phyloP scores from a whole-genome alignment of 2,113 vertebrate genomes.

The Tachuris rubrigastra region DNA sequence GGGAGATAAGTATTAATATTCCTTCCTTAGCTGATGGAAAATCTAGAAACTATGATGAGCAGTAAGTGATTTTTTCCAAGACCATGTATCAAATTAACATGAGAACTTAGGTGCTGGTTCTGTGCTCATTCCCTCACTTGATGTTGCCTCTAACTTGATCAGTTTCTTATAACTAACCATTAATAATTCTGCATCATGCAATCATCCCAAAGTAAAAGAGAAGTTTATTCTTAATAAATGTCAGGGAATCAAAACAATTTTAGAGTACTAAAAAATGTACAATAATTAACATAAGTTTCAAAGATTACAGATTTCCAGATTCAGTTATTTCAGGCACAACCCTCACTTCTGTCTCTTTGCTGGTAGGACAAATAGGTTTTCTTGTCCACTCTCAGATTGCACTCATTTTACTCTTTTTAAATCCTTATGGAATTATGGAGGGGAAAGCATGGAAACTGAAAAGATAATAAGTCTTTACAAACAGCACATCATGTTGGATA shows the following conservation, averaged over 20 bases:
- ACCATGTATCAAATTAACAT: neutral
- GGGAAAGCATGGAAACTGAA: neutral
- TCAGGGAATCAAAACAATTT: slow-evolving; percentile 24
- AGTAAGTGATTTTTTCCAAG: neutral
- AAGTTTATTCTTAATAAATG: slow-evolving; percentile 52
- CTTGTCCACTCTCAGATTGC: neutral
- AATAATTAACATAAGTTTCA: neutral
- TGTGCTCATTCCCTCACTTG: slow-evolving; percentile 14
- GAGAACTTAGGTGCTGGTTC: neutral
- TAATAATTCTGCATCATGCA: slow-evolving; percentile 19
- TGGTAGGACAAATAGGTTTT: neutral
- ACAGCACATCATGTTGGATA: neutral
- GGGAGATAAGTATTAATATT: neutral
- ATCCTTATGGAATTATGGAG: neutral
- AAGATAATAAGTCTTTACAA: neutral
- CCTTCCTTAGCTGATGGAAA: neutral
- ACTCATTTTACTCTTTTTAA: neutral
- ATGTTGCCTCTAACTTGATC: slow-evolving; percentile 34
- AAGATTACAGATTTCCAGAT: neutral
- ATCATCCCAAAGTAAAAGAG: slow-evolving; percentile 1
- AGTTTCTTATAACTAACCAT: slow-evolving; percentile 38
- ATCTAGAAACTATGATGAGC: neutral
- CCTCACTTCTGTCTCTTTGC: neutral
- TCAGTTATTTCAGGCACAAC: neutral
- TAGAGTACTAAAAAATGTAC: neutral